Conservation (phyloP, 2,797 vertebrate species). For the Sebastes cheni region DNA sequence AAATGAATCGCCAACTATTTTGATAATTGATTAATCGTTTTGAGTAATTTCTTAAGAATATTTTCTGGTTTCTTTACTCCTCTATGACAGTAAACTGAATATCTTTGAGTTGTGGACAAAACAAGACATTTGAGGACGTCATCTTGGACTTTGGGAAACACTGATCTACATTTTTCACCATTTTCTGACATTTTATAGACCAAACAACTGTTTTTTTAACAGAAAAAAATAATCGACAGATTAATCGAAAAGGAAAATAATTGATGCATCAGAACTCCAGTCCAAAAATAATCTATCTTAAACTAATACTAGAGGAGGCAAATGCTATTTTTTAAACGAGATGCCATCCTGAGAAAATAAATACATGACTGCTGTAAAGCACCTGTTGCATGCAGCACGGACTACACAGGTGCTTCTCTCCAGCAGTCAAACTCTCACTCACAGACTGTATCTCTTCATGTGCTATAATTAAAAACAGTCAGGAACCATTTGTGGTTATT, state of each 20-base stretch:
- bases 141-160: background rate
- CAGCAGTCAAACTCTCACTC: background rate
- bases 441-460: background rate
- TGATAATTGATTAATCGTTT: background rate
- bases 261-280: background rate
- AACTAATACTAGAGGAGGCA: background rate
- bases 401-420: slow-evolving; percentile 19
- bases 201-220: too few relatives aligned
- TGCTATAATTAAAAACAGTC: slow-evolving; percentile 19
- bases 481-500: slow-evolving; percentile 1
- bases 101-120: background rate
- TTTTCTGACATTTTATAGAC: too few relatives aligned
- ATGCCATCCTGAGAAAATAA: background rate
- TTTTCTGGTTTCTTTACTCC: too few relatives aligned
- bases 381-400: slow-evolving; percentile 38
- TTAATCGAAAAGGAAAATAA: too few relatives aligned
- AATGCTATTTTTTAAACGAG: background rate
- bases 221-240: too few relatives aligned
- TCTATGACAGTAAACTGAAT: too few relatives aligned
- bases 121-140: background rate
- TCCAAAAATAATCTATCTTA: background rate
- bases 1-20: too few relatives aligned
- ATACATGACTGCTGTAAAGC: slow-evolving; percentile 3
- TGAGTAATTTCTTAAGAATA: background rate
- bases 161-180: too few relatives aligned